Percentiles rank a stretch among this genome's conserved stretches.
Conservation (phyloP, 1,140 invertebrate species). For the Anastrepha ludens region DNA sequence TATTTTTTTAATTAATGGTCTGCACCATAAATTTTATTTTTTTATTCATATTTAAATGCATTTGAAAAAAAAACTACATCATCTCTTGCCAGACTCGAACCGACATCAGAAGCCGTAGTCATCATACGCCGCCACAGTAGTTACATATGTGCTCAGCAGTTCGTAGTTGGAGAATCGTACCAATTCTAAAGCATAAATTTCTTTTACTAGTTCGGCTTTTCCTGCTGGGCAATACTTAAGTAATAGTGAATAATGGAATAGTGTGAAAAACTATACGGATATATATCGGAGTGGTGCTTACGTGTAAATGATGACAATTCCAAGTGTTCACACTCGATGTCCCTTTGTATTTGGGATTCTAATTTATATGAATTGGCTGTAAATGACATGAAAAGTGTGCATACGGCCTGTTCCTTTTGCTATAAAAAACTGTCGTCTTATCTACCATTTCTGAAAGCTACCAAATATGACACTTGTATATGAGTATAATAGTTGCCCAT, state of each 20-base stretch:
- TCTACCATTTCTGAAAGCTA: not conserved
- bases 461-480: not conserved
- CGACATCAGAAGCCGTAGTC: too few species aligned
- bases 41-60: too few species aligned
- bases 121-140: too few species aligned
- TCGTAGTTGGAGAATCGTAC: not conserved
- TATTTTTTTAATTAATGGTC: too few species aligned
- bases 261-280: not conserved
- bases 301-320: conserved; percentile 20
- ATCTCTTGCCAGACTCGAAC: too few species aligned
- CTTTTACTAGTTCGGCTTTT: too few species aligned
- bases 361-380: conserved; percentile 49
- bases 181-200: not conserved
- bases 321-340: conserved; percentile 1
- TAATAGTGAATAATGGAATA: not conserved
- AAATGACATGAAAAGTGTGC: conserved; percentile 16
- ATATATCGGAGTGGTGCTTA: not conserved
- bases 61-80: too few species aligned
- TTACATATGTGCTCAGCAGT: too few species aligned
- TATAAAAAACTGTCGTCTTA: not conserved
- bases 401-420: not conserved
- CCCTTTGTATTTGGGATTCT: conserved; percentile 23
- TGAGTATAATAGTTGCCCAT: not conserved
- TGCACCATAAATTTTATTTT: too few species aligned
- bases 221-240: not conserved